Percentiles rank a stretch among this genome's conserved stretches.
Evolutionary conservation across 1,140 invertebrate genomes (phyloP).

Genomic region (Lamellibrachia luymesi): DNA sequence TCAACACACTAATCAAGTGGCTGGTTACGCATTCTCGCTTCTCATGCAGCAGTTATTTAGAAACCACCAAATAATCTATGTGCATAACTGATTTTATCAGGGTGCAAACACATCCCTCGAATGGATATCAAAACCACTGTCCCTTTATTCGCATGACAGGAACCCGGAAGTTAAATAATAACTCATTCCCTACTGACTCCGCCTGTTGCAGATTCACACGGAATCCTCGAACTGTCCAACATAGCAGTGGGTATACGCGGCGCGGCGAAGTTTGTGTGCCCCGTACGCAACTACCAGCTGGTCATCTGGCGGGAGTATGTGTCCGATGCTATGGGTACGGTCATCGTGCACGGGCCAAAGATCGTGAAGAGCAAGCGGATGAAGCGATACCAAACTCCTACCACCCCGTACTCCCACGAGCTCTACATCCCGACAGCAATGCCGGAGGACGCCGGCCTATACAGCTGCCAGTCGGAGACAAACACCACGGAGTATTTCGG

Average conservation of each 20-base stretch:
- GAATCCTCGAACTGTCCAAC: neutral
- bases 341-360: neutral
- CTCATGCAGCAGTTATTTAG: too few relatives aligned
- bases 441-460: neutral
- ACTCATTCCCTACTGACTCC: too few relatives aligned
- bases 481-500: neutral
- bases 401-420: neutral
- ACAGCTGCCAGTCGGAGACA: neutral
- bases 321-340: neutral
- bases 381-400: neutral
- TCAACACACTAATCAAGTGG: too few relatives aligned
- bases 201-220: constrained; percentile 8
- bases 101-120: too few relatives aligned
- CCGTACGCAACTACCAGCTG: neutral
- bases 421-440: neutral
- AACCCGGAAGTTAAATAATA: too few relatives aligned
- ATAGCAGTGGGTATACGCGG: neutral
- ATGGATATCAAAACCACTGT: too few relatives aligned
- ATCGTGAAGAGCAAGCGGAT: neutral
- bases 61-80: too few relatives aligned
- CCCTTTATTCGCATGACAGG: too few relatives aligned
- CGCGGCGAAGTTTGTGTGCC: neutral
- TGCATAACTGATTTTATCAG: too few relatives aligned
- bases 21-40: too few relatives aligned
- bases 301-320: neutral